Base-by-base conservation (phyloP, 2,797 vertebrate species). In the Pogonophryne albipinna region DNA sequence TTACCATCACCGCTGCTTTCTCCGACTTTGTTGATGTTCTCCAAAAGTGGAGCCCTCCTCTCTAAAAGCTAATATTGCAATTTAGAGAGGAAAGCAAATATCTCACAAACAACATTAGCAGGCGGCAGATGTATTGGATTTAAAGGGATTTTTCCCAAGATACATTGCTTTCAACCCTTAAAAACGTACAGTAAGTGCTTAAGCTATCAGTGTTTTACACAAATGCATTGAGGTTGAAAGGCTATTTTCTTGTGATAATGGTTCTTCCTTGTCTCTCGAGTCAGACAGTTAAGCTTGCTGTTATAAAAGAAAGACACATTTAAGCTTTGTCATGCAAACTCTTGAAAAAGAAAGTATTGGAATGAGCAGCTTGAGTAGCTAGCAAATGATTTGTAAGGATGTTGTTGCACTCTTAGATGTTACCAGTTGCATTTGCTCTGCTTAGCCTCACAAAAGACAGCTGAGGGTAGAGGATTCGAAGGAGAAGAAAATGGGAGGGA, bases 61-160 rank as follows among this genome's bases (percentile, higher is more conserved):
- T 69, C 59, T 87, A 60, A 90, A 88, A 85, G 78, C 73, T 60
- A 60, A 72, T 80, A 53, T 51, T 31, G 41, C 79, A 63, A 78
- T 85, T 89, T 70, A 65, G 55, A 46, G 23, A n/a, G 60, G 62
- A 74, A 84, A 82, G 69, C 71, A 82, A 85, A 82, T 74, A 76
- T 66, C 66, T 55, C 68, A 66, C 66, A 83, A 81, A 84, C 69
- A 80, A 31, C 83, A 87, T 83, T 83, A 88, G 83, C 64, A 41
- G 38, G 16, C 5, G 12, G 58, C 44, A 56, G 45, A 67, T 82
- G 84, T 83, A 88, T 84, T 84, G 56, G 61, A 82, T 87, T 75
- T 72, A 13, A 74, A 74, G 38, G 2, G 47, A n/a, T 66, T 60
- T 20, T 20, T 73, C 62, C 42, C 3, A 34, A 60, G 50, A 68